A percentile compares a stretch with the other conserved stretches of the same genome.
Conservation (phyloP, 2,113 vertebrate genomes). For the Carollia perspicillata region DNA sequence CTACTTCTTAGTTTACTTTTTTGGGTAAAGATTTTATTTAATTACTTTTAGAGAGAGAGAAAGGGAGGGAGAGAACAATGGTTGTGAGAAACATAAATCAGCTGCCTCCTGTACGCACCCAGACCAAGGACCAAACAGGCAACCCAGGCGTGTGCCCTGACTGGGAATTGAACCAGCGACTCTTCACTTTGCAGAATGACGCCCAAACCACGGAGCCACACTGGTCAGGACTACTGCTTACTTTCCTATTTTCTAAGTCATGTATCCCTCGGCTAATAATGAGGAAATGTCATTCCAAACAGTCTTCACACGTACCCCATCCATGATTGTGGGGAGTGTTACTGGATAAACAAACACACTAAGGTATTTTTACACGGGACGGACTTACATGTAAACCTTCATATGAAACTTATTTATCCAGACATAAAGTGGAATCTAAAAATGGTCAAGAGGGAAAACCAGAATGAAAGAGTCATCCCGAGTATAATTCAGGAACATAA, state of each 20-base stretch:
- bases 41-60: too few species aligned
- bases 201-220: too few species aligned
- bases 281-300: neutral
- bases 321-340: neutral
- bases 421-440: neutral
- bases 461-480: neutral
- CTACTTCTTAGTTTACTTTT: neutral
- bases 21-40: too few species aligned
- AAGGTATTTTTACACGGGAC: neutral
- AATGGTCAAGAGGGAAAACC: constrained; percentile 2
- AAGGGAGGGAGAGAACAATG: too few species aligned
- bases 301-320: neutral
- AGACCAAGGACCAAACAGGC: too few species aligned
- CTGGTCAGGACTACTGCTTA: too few species aligned
- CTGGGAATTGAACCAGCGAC: too few species aligned
- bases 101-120: too few species aligned
- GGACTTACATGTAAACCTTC: neutral
- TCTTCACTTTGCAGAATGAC: too few species aligned
- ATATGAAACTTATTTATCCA: neutral
- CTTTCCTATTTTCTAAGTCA: neutral
- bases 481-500: neutral
- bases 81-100: too few species aligned
- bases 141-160: too few species aligned
- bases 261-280: neutral
- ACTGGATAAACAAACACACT: neutral